A percentile compares a stretch with the other conserved stretches of the same genome.
These are phyloP conservation scores for Enteromius thamalakanensis DNA, from an alignment of 2,797 vertebrate genomes.

Conservation along the genomic window DNA sequence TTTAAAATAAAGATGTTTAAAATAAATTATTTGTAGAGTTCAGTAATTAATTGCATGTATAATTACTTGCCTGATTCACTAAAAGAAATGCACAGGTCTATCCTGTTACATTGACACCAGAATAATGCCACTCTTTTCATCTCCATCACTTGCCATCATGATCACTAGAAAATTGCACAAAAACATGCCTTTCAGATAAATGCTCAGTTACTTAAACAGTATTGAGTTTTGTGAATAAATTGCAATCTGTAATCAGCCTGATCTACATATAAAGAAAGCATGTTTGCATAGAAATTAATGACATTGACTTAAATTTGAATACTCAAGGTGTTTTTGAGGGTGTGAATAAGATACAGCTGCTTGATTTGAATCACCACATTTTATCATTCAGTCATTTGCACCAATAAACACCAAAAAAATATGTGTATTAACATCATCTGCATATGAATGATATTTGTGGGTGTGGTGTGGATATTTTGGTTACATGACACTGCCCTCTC, in stretches of 20 bases:
- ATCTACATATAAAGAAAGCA: neutral
- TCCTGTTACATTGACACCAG: neutral
- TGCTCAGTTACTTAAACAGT: neutral
- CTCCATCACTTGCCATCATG: neutral
- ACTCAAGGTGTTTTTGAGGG: neutral
- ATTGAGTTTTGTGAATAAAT: neutral
- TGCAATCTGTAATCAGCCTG: neutral
- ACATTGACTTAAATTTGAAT: constrained; percentile 1
- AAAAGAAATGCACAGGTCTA: neutral
- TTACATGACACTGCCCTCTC: constrained; percentile 32
- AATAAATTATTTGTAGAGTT: neutral
- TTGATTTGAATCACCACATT: neutral
- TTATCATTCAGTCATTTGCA: neutral
- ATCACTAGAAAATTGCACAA: neutral
- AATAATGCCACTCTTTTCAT: neutral
- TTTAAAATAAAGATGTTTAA: too few relatives aligned
- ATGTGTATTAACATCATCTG: neutral
- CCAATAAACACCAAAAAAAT: neutral
- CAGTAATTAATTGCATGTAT: constrained; percentile 1
- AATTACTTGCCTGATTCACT: neutral
- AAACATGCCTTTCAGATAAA: neutral
- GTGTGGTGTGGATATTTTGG: constrained; percentile 16
- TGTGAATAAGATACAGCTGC: neutral
- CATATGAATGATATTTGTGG: constrained; percentile 54
- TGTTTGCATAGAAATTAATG: neutral